Base-by-base conservation (phyloP, 2,888 invertebrate species). In the Ophioninae sp. region DNA sequence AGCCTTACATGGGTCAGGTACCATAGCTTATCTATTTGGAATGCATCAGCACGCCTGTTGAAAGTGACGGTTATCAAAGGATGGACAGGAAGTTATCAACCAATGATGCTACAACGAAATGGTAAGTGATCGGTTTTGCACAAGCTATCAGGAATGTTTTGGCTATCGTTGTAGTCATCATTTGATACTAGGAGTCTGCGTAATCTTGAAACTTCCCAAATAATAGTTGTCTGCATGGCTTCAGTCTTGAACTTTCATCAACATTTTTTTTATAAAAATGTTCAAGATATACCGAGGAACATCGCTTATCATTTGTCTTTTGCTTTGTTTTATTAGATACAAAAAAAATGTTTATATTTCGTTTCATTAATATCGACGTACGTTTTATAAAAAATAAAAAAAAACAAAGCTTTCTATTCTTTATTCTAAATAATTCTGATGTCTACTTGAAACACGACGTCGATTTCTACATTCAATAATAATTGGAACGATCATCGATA, bases 151-250 rank as follows among this genome's bases (percentile, higher is more conserved):
- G 81, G 81, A 76, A 79, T 37, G 78, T 81, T 79, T 77, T 72
- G 84, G 62, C 79, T 84, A 79, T 79, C 79, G 73, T 81, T 84
- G 81, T 68, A 81, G 84, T 84, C 75, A 76, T 73, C 68, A 59
- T 78, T 74, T 2, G 23, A 67, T 62, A 7, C 13, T 6, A 50
- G 17, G 3, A 17, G 2, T 13, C 13, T 50, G 50, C 50, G 17
- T 50, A 50, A 50, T 13, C 50, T 50, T 50, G 50, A 13, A 50
- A 50, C 13, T 50, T 17, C 13, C 3, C 13, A 5, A 17, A 50
- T 3, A 50, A 13, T 6, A 50, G 2, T 7, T 50, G 6, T 17
- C 6, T 50, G 2, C 3, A 10, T 44, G 0, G 10, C 44, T 44
- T 44, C 10, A 44, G 10, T 44, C 10, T 10, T 41, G 7, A 7